A percentile compares a stretch with the other conserved stretches of the same genome.
Evolutionary conservation across 2,113 vertebrate species (phyloP).

Genomic region (Pseudorhombus dupliciocellatus): DNA sequence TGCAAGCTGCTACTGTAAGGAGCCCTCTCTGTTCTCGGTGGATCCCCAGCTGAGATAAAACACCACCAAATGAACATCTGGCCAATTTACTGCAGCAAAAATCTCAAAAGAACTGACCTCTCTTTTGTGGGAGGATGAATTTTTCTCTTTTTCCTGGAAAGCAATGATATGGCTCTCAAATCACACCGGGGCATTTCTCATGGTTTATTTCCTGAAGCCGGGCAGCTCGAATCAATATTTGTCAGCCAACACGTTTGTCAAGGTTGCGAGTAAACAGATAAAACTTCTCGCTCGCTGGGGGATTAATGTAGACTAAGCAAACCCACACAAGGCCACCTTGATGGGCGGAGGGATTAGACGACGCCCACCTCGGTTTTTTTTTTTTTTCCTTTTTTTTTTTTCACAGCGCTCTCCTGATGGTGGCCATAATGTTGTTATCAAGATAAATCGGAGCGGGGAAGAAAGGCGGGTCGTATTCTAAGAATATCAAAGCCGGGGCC

Average conservation of each 20-base stretch:
- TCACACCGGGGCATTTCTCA: conserved; percentile 9
- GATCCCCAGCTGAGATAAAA: conserved; percentile 19
- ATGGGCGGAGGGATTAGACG: conserved; percentile 61
- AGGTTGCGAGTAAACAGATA: conserved; percentile 46
- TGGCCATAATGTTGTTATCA: conserved; percentile 41
- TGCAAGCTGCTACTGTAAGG: conserved; percentile 52
- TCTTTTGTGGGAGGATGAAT: not conserved
- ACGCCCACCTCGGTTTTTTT: conserved; percentile 52
- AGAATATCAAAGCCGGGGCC: conserved; percentile 43
- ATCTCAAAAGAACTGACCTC: not conserved
- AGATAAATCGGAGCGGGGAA: conserved; percentile 42
- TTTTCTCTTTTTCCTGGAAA: conserved; percentile 14
- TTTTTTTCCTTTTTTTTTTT: no score
- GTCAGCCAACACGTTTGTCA: conserved; percentile 31
- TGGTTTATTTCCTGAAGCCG: conserved; percentile 15
- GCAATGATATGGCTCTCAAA: not conserved
- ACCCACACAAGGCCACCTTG: conserved; percentile 55
- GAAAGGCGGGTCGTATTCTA: conserved; percentile 25
- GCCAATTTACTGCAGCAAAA: conserved; percentile 27
- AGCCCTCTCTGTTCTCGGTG: conserved; percentile 45
- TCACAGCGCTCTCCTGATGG: conserved; percentile 38
- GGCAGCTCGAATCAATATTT: conserved; percentile 48
- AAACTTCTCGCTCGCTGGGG: conserved; percentile 39
- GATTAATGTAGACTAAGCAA: conserved; percentile 56
- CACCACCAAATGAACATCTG: conserved; percentile 48